Evolutionary conservation across 2,113 vertebrate species (phyloP), one percentile per base, ranked within the genome.

Genomic region (Takifugu flavidus): DNA sequence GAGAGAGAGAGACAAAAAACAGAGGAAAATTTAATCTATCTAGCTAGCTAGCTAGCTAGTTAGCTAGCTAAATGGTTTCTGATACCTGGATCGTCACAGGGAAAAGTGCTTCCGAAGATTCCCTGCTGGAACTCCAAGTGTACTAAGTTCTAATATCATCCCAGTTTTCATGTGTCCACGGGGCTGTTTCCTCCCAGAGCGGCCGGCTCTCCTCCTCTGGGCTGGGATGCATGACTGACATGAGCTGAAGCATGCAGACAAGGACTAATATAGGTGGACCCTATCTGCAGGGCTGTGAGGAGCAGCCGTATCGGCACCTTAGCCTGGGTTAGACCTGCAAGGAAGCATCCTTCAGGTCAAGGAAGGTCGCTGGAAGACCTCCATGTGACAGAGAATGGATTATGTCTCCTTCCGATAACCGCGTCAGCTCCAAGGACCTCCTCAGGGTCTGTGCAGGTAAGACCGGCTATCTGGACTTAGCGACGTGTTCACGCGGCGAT

Each of bases 321-420:
- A 79, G 78, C 72, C 63, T 44, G 56, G 78, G 86, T 74, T 12
- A 81, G 74, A 82, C 83, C 82, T 79, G 75, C 72, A 82, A 83
- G 76, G 77, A 74, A 77, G 80, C 70, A 73, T 82, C 73, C 66
- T 83, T 79, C 67, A 80, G 75, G 80, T 69, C 81, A 67, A 75
- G 71, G 56, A 84, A 86, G 82, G 85, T 88, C 80, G 74, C 85
- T 84, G 82, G 79, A 86, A 86, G 77, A 86, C 82, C 84, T 83
- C 87, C 86, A 84, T 71, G 82, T 83, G 85, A 85, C 78, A 67
- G 70, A 70, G 81, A 86, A 89, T 83, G 84, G 86, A 86, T 87
- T 87, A 89, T 83, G 84, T 87, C 87, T 88, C 75, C 80, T 86
- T 80, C 78, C 65, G 89, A 88, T 90, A 86, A 88, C 81, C 82